Percentiles rank a stretch among this genome's conserved stretches.
These are phyloP conservation scores for Trissonchulus sp. DNA, from an alignment of 2,888 invertebrate species.

Conservation along the genomic window DNA sequence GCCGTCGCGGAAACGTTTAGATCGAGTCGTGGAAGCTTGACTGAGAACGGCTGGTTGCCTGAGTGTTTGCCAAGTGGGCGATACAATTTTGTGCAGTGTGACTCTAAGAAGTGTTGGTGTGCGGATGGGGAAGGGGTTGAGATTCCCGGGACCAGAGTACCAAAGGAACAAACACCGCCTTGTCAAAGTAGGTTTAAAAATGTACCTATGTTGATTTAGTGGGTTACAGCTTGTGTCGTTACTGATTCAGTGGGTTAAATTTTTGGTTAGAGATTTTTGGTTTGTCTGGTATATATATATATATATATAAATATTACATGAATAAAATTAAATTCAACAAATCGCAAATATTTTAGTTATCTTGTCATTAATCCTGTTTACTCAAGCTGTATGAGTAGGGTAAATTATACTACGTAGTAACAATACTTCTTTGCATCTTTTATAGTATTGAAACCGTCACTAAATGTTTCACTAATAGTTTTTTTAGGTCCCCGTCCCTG, in stretches of 20 bases:
- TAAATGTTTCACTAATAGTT: too few relatives aligned
- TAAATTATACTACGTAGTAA: too few relatives aligned
- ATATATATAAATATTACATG: too few relatives aligned
- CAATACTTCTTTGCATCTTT: too few relatives aligned
- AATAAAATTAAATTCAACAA: too few relatives aligned
- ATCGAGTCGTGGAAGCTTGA: background rate
- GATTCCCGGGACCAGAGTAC: constrained; percentile 23
- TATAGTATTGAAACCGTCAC: too few relatives aligned
- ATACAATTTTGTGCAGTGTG: constrained; percentile 34
- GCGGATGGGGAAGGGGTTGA: constrained; percentile 37
- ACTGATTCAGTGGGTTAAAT: background rate
- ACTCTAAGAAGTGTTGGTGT: constrained; percentile 43
- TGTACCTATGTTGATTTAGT: background rate
- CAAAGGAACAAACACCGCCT: background rate
- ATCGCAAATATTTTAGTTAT: too few relatives aligned
- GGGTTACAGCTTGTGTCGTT: background rate
- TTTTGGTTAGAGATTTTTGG: too few relatives aligned
- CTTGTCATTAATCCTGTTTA: too few relatives aligned
- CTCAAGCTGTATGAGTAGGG: too few relatives aligned
- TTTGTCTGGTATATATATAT: too few relatives aligned
- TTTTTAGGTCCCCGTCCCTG: constrained; percentile 14
- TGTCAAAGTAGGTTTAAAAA: background rate
- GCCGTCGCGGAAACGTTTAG: background rate
- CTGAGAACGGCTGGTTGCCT: background rate
- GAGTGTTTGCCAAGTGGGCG: background rate